phyloP scores from a whole-genome alignment of 92 coral and sea anemone genomes.

The Epizoanthus stellaris region DNA sequence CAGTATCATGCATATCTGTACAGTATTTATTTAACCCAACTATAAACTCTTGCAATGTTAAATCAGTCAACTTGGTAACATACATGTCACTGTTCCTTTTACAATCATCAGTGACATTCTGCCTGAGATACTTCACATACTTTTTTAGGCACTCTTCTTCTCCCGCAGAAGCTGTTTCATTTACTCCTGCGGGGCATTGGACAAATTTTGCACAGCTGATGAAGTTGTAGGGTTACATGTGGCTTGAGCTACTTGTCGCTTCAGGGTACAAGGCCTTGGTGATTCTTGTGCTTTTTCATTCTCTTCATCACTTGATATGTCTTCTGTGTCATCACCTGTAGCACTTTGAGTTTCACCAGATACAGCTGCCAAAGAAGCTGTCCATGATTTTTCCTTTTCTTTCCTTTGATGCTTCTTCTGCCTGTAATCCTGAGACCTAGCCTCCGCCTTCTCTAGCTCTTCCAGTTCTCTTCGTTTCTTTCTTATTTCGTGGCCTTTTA shows the following conservation, averaged over 20 bases:
- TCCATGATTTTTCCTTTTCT: background rate
- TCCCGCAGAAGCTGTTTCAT: background rate
- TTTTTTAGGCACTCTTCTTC: background rate
- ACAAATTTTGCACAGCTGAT: background rate
- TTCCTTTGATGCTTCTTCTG: background rate
- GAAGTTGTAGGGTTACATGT: too few species aligned
- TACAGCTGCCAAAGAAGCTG: too few species aligned
- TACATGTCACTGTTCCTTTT: constrained; percentile 23
- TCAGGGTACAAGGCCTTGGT: background rate
- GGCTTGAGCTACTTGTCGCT: background rate
- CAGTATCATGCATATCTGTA: background rate
- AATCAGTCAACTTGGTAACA: constrained; percentile 39
- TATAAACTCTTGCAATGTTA: constrained; percentile 29
- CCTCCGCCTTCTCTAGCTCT: background rate
- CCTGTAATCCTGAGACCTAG: background rate
- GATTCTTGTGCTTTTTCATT: background rate
- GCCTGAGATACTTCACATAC: constrained; percentile 9
- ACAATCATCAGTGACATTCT: constrained; percentile 35
- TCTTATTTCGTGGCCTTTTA: background rate
- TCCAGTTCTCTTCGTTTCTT: background rate
- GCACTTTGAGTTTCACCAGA: too few species aligned
- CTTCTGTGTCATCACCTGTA: too few species aligned
- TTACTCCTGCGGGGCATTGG: background rate
- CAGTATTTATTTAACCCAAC: constrained; percentile 34
- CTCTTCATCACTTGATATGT: background rate